Evolutionary conservation across 2,888 invertebrate genomes (phyloP).

Genomic region (Brachypterus glaber): DNA sequence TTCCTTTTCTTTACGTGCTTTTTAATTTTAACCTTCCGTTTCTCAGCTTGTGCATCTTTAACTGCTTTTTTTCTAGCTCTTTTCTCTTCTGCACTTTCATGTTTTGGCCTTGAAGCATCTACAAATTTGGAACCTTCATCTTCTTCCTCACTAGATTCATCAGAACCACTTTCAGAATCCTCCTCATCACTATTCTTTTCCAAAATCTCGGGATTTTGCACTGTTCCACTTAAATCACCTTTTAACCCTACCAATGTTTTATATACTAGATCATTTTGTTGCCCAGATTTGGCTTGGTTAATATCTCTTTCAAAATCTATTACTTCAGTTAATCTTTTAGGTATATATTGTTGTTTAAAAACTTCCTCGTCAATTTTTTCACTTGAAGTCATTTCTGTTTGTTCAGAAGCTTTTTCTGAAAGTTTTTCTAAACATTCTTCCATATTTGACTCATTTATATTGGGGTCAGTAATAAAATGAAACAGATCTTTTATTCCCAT

Average conservation of each 20-base stretch:
- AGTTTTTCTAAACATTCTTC: constrained; percentile 69
- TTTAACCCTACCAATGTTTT: constrained; percentile 80
- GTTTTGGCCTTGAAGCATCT: constrained; percentile 58
- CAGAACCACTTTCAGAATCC: constrained; percentile 32
- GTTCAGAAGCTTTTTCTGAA: constrained; percentile 56
- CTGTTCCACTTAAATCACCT: constrained; percentile 65
- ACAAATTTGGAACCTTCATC: constrained; percentile 47
- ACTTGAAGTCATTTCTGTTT: constrained; percentile 58
- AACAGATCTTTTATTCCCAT: constrained; percentile 87
- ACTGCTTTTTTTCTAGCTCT: constrained; percentile 78
- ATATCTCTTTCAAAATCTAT: constrained; percentile 81
- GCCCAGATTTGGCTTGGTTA: constrained; percentile 64
- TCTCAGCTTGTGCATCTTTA: constrained; percentile 82
- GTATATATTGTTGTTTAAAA: constrained; percentile 89
- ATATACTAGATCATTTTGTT: constrained; percentile 65
- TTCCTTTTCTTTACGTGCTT: constrained; percentile 90
- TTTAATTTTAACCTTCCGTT: constrained; percentile 78
- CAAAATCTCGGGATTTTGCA: constrained; percentile 55
- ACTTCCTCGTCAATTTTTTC: constrained; percentile 84
- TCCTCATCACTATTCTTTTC: constrained; percentile 37
- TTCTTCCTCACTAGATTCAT: constrained; percentile 32
- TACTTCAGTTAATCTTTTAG: constrained; percentile 84
- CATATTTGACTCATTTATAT: constrained; percentile 70
- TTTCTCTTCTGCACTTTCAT: constrained; percentile 73
- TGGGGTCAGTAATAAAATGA: constrained; percentile 91